These are phyloP conservation scores for Urocolius indicus DNA, from an alignment of 2,113 vertebrate species.

Conservation along the genomic window DNA sequence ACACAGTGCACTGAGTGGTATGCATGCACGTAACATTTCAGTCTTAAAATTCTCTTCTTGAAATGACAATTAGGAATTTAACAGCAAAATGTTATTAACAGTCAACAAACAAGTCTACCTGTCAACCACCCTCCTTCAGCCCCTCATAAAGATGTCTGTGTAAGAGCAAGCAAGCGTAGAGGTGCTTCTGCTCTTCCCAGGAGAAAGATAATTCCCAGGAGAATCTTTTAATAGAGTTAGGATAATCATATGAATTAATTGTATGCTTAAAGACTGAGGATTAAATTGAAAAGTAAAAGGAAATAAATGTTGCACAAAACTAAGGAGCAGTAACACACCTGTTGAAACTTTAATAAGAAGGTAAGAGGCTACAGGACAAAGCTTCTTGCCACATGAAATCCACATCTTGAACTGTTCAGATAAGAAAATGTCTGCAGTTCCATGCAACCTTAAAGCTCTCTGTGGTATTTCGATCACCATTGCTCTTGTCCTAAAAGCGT, in stretches of 20 bases:
- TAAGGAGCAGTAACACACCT: background rate
- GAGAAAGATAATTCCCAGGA: background rate
- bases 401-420: background rate
- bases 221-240: background rate
- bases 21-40: background rate
- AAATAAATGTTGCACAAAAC: background rate
- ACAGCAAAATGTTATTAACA: background rate
- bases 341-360: background rate
- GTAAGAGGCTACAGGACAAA: background rate
- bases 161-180: accelerated
- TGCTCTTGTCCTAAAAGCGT: conserved; percentile 49
- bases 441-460: background rate
- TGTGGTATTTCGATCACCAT: background rate
- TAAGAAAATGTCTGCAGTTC: background rate
- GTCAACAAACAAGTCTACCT: background rate
- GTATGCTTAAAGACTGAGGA: background rate
- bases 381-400: background rate
- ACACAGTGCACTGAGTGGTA: background rate
- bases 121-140: background rate
- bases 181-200: background rate
- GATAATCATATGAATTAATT: background rate
- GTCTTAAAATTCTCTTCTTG: background rate
- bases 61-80: background rate
- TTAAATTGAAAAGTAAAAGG: background rate
- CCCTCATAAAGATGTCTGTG: accelerated